Conservation (phyloP, 1,140 invertebrate genomes). For the Penaeus japonicus region DNA sequence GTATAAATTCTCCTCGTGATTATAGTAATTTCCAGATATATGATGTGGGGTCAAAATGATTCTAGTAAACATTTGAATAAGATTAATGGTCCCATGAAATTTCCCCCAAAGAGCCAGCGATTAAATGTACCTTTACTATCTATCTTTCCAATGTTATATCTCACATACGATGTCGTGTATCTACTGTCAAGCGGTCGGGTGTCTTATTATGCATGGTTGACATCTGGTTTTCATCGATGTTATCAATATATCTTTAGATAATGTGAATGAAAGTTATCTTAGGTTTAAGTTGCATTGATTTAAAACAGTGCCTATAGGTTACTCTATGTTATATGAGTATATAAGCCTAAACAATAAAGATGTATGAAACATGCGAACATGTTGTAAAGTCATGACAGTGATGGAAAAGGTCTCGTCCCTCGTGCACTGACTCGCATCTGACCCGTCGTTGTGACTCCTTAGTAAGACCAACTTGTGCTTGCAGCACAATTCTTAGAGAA, state of each 20-base stretch:
- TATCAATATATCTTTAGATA: slow-evolving; percentile 16
- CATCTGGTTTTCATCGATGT: slow-evolving; percentile 32
- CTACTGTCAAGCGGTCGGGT: slow-evolving; percentile 15
- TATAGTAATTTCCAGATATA: background rate
- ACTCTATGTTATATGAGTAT: slow-evolving; percentile 42
- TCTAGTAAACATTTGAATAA: slow-evolving; percentile 16
- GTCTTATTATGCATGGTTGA: slow-evolving; percentile 41
- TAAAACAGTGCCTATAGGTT: slow-evolving; percentile 47
- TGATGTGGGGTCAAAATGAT: slow-evolving; percentile 26
- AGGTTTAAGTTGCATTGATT: slow-evolving; percentile 47
- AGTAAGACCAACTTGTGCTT: slow-evolving; percentile 43
- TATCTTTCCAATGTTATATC: background rate
- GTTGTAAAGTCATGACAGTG: slow-evolving; percentile 40
- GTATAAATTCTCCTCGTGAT: background rate
- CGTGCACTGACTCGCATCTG: slow-evolving; percentile 28
- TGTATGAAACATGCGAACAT: slow-evolving; percentile 48
- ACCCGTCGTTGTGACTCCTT: slow-evolving; percentile 45
- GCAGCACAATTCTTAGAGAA: slow-evolving; percentile 50
- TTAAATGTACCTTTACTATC: slow-evolving; percentile 16
- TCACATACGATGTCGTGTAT: background rate
- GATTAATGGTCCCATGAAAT: slow-evolving; percentile 46
- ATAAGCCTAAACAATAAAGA: slow-evolving; percentile 51
- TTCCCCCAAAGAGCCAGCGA: slow-evolving; percentile 21
- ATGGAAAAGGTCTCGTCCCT: slow-evolving; percentile 39
- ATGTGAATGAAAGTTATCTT: slow-evolving; percentile 30